Evolutionary conservation across 2,797 vertebrate species (phyloP).

Genomic region (Siniperca undulata): DNA sequence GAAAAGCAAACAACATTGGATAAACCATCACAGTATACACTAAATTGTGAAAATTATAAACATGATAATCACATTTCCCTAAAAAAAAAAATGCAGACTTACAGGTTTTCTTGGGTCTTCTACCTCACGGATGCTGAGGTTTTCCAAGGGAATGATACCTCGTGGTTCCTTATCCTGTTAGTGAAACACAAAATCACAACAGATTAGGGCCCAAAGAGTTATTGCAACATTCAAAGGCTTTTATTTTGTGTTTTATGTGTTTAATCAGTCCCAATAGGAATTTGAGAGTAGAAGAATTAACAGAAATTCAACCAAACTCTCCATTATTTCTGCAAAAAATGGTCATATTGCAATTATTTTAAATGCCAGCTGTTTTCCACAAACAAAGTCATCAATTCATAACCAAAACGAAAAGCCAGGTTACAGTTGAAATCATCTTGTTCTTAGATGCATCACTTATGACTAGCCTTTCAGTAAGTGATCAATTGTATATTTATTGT

Average conservation of each 20-base stretch:
- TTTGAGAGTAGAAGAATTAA: not conserved
- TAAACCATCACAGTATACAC: not conserved
- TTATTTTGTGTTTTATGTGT: not conserved
- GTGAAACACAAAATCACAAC: slow-evolving; percentile 40
- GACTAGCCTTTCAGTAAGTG: not conserved
- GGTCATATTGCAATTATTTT: not conserved
- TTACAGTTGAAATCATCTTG: not conserved
- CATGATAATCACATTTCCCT: too few relatives aligned
- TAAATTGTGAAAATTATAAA: not conserved
- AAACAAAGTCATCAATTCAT: not conserved
- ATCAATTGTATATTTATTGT: not conserved
- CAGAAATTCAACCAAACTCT: not conserved
- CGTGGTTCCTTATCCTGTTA: slow-evolving; percentile 94
- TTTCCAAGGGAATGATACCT: slow-evolving; percentile 95
- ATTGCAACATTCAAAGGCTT: not conserved
- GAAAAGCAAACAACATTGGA: not conserved
- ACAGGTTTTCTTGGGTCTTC: slow-evolving; percentile 95
- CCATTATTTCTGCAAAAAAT: not conserved
- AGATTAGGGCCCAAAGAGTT: not conserved
- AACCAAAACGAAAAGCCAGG: not conserved
- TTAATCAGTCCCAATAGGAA: too few relatives aligned
- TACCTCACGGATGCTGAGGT: slow-evolving; percentile 96
- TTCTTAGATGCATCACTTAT: not conserved
- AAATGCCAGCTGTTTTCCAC: not conserved
- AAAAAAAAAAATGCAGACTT: slow-evolving; percentile 46